Percentiles rank a stretch among this genome's conserved stretches.
phyloP scores from a whole-genome alignment of 2,888 invertebrate species.

The Rotaria macrura region DNA sequence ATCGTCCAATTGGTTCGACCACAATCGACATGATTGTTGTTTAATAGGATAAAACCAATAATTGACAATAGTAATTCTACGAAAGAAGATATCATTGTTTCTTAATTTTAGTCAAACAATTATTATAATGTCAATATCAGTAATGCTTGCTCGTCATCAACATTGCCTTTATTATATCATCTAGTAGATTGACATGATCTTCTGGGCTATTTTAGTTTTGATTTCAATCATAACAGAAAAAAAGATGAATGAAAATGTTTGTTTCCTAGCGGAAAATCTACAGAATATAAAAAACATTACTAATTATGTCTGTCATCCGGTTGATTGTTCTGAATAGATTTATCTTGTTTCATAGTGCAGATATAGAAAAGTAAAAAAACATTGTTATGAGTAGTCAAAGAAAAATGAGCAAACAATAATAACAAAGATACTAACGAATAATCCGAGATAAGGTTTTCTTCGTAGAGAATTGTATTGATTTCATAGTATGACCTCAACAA shows the following conservation, averaged over 20 bases:
- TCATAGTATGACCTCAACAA: too few relatives aligned
- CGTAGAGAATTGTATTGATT: neutral
- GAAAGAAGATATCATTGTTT: too few relatives aligned
- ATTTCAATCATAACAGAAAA: neutral
- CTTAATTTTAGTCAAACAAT: too few relatives aligned
- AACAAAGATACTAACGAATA: neutral
- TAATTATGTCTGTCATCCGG: neutral
- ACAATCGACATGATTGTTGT: neutral
- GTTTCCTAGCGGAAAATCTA: neutral
- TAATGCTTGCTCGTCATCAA: too few relatives aligned
- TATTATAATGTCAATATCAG: too few relatives aligned
- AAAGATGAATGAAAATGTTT: neutral
- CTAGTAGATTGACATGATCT: neutral
- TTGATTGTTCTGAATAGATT: neutral
- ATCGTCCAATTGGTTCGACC: slow-evolving; percentile 19
- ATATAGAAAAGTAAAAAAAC: neutral
- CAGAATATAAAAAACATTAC: neutral
- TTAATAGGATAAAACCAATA: neutral
- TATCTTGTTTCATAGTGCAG: neutral
- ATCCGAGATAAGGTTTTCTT: neutral
- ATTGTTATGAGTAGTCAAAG: neutral
- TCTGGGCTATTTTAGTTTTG: neutral
- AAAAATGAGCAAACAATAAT: neutral
- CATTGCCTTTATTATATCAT: too few relatives aligned
- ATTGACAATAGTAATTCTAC: neutral